Base-by-base conservation (phyloP, 2,113 vertebrate genomes). In the Stigmatopora nigra region DNA sequence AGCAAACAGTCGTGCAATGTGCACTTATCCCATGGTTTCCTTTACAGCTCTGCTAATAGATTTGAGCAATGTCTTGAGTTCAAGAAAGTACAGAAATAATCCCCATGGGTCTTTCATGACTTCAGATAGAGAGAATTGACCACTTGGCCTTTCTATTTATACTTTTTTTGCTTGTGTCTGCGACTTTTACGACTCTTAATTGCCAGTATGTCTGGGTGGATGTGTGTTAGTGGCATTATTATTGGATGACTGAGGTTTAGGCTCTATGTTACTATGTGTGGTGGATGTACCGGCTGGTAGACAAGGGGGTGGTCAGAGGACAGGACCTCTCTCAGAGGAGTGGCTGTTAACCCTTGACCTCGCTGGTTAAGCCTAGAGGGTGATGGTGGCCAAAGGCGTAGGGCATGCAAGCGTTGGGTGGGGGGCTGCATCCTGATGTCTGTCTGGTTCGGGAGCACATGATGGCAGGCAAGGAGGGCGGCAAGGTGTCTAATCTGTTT, bases 281-380 rank as follows among this genome's bases (percentile, higher is more conserved):
- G 83, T 86, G 81, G 76, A 79, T 85, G 75, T 80, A 64, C 75
- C 67, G 82, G 78, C 75, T 83, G 80, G 69, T 25, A 71, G 74
- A 79, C 55, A n/a, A 62, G 67, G 64, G 55, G 80, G 4, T 61
- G 88, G 87, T 91, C 91, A 90, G 83, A 88, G 92, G 90, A 91
- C 90, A 82, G 73, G 79, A 84, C 80, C 89, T 91, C 82, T 91
- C 82, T 88, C 82, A 85, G 82, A 90, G 83, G 86, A 89, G 87
- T 85, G 87, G 81, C 88, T 86, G 87, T 79, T 91, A 86, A 93
- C 88, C 71, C 81, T 77, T 84, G 79, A 86, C 88, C 88, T 72
- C 62, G 46, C 71, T 78, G 87, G 89, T 88, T 88, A 85, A 87
- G 88, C 84, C 86, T 82, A 78, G 79, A 81, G 89, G 86, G 87